Base-by-base conservation (phyloP, 2,113 vertebrate species). In the Actenoides hombroni region DNA sequence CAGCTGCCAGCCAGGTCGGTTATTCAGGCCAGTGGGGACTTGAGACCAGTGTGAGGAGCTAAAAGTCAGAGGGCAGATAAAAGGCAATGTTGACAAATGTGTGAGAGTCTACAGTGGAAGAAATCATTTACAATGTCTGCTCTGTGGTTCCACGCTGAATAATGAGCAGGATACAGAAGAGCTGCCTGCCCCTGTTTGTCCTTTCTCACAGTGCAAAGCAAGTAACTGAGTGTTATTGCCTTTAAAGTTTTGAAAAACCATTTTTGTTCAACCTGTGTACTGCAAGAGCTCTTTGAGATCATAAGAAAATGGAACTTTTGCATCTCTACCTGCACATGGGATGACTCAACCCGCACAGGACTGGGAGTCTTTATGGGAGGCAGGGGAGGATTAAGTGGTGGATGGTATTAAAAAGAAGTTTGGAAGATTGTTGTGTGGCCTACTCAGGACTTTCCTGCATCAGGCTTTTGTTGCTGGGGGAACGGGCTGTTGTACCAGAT, bases 121-220 rank as follows among this genome's bases (percentile, higher is more conserved):
- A 78, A 94, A 60, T 39, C 0, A 16, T 56, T 78, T 91, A 3
- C 56, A 56, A n/a, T 51, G 13, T 29, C 10, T 68, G 0, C 18
- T 86, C 2, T 29, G 69, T 2, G 6, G 3, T 48, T 70, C 31
- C 35, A 48, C 10, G 9, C 46, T 60, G 28, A 83, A 54, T 67
- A 63, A 26, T 4, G 10, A 80, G 13, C 31, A 33, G 26, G 18
- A 24, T 1, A 49, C 83, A 54, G 67, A 60, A 51, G 12, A 1
- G 2, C 49, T 0, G 0, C 2, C 3, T 77, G 42, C 18, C 10
- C n/a, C 48, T 79, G 16, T 37, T 85, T 88, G 46, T 49, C 19
- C 9, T 88, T 65, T 91, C 42, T 83, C 5, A 17, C 12, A 28
- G 28, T 28, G 5, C 4, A 6, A 39, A 59, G 24, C 48, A 84